Evolutionary conservation across 2,888 invertebrate species (phyloP).

Genomic region (Laothoe populi): DNA sequence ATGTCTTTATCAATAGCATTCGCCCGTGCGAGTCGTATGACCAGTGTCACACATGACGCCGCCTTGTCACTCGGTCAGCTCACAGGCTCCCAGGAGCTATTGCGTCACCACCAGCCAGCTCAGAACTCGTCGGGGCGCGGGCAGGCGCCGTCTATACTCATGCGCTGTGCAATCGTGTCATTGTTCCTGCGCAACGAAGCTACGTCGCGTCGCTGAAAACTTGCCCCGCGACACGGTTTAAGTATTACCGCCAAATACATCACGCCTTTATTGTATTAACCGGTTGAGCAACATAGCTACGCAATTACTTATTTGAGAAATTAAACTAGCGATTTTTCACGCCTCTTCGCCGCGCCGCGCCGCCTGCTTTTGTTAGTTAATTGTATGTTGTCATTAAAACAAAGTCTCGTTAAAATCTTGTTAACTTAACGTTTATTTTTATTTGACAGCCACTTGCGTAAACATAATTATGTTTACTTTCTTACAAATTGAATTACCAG

Average conservation of each 20-base stretch:
- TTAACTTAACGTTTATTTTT: too few relatives aligned
- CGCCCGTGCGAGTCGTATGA: not conserved
- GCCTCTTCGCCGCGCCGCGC: too few relatives aligned
- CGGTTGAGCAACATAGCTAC: not conserved
- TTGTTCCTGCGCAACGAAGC: slow-evolving; percentile 6
- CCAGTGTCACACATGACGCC: not conserved
- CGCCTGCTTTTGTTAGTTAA: not conserved
- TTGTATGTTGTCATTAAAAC: not conserved
- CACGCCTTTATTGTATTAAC: not conserved
- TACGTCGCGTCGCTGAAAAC: not conserved
- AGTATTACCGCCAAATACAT: slow-evolving; percentile 5
- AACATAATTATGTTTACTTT: too few relatives aligned
- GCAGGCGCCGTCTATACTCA: not conserved
- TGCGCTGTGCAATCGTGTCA: not conserved
- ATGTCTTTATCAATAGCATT: not conserved
- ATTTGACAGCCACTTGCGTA: too few relatives aligned
- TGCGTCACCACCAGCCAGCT: slow-evolving; percentile 4
- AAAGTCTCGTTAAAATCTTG: too few relatives aligned
- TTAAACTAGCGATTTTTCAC: not conserved
- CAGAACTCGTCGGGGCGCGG: not conserved
- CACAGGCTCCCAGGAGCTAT: not conserved
- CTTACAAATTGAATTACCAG: too few relatives aligned
- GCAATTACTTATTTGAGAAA: not conserved
- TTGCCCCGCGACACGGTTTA: slow-evolving; percentile 1
- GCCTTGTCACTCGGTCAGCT: not conserved